These are phyloP conservation scores for Serrognathus titanus DNA, from an alignment of 2,888 invertebrate genomes.

Conservation along the genomic window DNA sequence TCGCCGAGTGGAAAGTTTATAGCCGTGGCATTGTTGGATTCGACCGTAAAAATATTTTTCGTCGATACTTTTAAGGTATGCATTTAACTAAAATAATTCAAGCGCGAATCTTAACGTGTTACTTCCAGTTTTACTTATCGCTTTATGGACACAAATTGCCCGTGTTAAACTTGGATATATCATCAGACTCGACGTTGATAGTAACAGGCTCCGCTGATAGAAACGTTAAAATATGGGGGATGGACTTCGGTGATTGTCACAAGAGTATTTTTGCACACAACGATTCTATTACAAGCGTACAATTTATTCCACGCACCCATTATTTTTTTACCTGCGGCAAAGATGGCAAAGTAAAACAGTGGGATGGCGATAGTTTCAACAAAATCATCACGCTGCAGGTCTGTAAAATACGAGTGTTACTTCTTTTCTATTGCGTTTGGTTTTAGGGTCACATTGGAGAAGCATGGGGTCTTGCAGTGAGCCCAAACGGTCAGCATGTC, in stretches of 20 bases:
- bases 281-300: slow-evolving; percentile 84
- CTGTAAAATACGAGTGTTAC: not conserved
- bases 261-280: slow-evolving; percentile 94
- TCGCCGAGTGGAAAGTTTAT: slow-evolving; percentile 84
- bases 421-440: slow-evolving; percentile 5
- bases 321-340: slow-evolving; percentile 91
- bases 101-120: slow-evolving; percentile 12
- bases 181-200: slow-evolving; percentile 80
- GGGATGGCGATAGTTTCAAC: slow-evolving; percentile 92
- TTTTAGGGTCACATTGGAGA: slow-evolving; percentile 78
- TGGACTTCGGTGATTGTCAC: slow-evolving; percentile 99
- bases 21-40: slow-evolving; percentile 87
- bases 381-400: slow-evolving; percentile 86
- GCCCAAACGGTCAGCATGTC: slow-evolving; percentile 75
- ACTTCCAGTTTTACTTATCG: slow-evolving; percentile 79
- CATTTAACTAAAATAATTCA: slow-evolving; percentile 8
- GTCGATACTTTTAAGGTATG: slow-evolving; percentile 87
- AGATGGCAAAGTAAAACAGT: slow-evolving; percentile 92
- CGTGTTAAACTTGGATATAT: slow-evolving; percentile 89
- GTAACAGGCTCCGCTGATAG: slow-evolving; percentile 94
- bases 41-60: slow-evolving; percentile 94
- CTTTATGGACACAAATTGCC: slow-evolving; percentile 96
- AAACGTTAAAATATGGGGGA: slow-evolving; percentile 96
- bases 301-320: slow-evolving; percentile 89
- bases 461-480: slow-evolving; percentile 71